Evolutionary conservation across 2,888 invertebrate species (phyloP).

Genomic region (Amphipoea oculea): DNA sequence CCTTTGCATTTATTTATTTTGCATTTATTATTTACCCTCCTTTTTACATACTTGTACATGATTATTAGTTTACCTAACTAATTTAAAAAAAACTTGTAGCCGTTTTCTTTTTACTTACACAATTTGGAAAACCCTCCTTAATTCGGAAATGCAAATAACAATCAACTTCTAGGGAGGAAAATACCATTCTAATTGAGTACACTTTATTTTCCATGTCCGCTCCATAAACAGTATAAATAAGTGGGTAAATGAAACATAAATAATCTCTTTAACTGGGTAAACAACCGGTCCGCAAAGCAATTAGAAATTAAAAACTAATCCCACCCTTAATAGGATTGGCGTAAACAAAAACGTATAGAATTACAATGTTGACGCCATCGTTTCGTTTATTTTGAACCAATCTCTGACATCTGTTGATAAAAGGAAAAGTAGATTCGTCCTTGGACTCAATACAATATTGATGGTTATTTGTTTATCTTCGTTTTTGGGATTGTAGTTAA

Average conservation of each 20-base stretch:
- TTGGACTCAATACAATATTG: conserved; percentile 21
- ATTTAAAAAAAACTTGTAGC: neutral
- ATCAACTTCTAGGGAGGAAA: conserved; percentile 4
- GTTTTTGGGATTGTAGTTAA: neutral
- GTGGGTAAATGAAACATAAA: conserved; percentile 27
- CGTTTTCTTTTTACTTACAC: neutral
- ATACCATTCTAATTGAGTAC: neutral
- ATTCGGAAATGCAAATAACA: conserved; percentile 2
- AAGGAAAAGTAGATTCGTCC: conserved; percentile 28
- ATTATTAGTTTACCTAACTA: too few relatives aligned
- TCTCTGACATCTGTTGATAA: conserved; percentile 25
- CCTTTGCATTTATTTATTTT: neutral
- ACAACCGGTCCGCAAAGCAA: conserved; percentile 32
- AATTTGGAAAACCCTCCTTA: neutral
- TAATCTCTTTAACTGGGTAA: conserved; percentile 14
- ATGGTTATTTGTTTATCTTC: conserved; percentile 36
- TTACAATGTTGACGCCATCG: conserved; percentile 28
- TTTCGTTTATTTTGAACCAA: conserved; percentile 37
- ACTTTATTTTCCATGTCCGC: conserved; percentile 5
- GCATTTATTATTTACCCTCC: neutral
- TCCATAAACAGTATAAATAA: conserved; percentile 15
- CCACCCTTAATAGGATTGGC: conserved; percentile 30
- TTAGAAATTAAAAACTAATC: conserved; percentile 59
- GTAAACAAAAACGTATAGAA: conserved; percentile 44
- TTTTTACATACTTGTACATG: too few relatives aligned